Percentiles rank a stretch among this genome's conserved stretches.
Conservation (phyloP, 2,888 invertebrate genomes). For the Orthonychiurus folsomi region DNA sequence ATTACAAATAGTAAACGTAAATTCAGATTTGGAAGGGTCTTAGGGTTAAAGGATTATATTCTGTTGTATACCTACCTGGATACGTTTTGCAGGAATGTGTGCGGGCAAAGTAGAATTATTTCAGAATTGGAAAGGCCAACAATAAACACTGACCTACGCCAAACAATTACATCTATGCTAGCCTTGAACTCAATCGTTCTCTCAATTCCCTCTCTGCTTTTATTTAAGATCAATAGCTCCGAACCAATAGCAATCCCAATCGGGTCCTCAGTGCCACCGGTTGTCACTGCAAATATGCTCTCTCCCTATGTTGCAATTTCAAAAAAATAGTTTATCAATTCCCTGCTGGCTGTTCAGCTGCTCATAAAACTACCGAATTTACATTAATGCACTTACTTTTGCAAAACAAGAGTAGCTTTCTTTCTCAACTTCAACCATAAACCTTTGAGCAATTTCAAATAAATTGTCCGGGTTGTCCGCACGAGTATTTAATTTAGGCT, state of each 20-base stretch:
- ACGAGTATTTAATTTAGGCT: conserved; percentile 3
- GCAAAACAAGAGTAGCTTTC: not conserved
- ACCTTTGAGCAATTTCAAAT: conserved; percentile 21
- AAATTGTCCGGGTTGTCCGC: conserved; percentile 13
- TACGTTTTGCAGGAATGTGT: conserved; percentile 15
- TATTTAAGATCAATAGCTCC: conserved; percentile 25
- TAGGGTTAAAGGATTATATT: not conserved
- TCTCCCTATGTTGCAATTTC: conserved; percentile 3
- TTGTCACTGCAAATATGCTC: not conserved
- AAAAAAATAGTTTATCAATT: conserved; percentile 2
- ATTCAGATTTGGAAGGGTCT: not conserved
- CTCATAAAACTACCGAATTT: not conserved
- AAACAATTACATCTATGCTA: conserved; percentile 33
- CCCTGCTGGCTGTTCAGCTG: not conserved
- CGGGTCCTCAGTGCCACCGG: conserved; percentile 15
- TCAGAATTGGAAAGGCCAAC: conserved; percentile 30
- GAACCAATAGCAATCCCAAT: conserved; percentile 22
- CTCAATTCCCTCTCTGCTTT: conserved; percentile 15
- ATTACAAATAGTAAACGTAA: not conserved
- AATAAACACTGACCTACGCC: conserved; percentile 32
- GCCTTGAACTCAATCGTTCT: conserved; percentile 19
- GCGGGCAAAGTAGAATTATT: conserved; percentile 30
- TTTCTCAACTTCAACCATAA: conserved; percentile 9
- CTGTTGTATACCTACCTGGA: conserved; percentile 14
- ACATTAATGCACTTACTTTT: not conserved